Base-by-base conservation (phyloP, 1,140 invertebrate genomes). In the Cydia splendana region DNA sequence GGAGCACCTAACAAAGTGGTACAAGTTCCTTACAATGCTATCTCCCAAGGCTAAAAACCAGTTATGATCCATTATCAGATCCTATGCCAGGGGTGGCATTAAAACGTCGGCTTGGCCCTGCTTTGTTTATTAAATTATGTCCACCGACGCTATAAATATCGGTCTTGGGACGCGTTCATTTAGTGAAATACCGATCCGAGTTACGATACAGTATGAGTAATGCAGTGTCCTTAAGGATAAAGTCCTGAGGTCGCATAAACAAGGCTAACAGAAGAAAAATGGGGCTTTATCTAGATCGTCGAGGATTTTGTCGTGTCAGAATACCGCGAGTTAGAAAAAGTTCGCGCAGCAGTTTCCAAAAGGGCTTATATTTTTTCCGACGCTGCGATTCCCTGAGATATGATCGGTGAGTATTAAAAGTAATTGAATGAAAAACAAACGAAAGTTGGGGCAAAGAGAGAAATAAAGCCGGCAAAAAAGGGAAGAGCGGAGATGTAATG, bases 121-220 rank as follows among this genome's bases (percentile, higher is more conserved):
- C 87, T 93, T 93, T 93, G 91, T 93, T 93, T 93, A 93, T 93
- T 93, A 93, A 93, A 93, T 93, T 92, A 93, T 91, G 91, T 93
- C 91, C 87, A 87, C 81, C 82, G 81, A 78, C 78, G 81, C 87
- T 87, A 90, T 88, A 91, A 91, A 89, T 90, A 88, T 89, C 82
- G 84, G 78, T 65, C 78, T 65, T 76, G 76, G 82, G 83, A 87
- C 88, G 84, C 87, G 87, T 91, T 93, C 91, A 91, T 93, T 93
- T 93, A 91, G 87, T 89, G 83, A 88, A 89, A 91, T 91, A 85
- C 88, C 88, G 91, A 93, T 93, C 84, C 76, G 76, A 82, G 77
- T 79, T 78, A 81, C 85, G 91, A 93, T 93, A 93, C 81, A 80
- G 84, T 81, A 91, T 92, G 89, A 91, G 84, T 90, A 87, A 92